Evolutionary conservation across 2,888 invertebrate species (phyloP), one percentile per base, ranked within the genome.

Genomic region (Drosophila incognita): DNA sequence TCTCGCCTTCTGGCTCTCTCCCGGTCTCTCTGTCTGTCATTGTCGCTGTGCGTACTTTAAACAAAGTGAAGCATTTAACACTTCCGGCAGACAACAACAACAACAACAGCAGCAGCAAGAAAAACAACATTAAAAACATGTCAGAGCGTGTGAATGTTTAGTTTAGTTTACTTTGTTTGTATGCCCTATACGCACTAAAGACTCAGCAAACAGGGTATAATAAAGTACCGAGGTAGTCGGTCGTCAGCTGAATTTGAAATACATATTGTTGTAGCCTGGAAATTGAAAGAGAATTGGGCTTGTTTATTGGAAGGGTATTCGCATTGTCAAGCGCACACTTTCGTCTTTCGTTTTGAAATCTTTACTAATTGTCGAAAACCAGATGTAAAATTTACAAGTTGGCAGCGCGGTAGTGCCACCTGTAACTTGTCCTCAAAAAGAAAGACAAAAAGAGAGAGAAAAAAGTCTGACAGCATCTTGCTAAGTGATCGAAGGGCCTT

Each of bases 51-150:
- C 78, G 79, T 85, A 87, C 83, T 89, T 87, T 76, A 83, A 87
- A 89, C 87, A 85, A 89, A 89, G 86, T 85, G 81, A 87, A 89
- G 90, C 86, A 85, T 89, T 87, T 87, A 87, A 87, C 90, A 90
- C 90, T 87, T 87, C 87, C 90, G 90, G 90, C 83, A 78, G 74
- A 76, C 72, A 71, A 56, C 69, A 73, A 74, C 69, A 79, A 73
- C 53, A 82, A 65, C 69, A 75, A 54, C 51, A 61, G 29, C 74
- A 76, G 57, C 51, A 61, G 38, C 59, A 57, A 63, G 38, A 56
- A 74, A 64, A 49, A 27, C 71, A 57, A 72, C 64, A 66, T 54
- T 59, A 58, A 76, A 59, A 69, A 53, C 72, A 71, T 69, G 74
- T 69, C 71, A 80, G 72, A 89, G 84, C 85, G 85, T 86, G 85